phyloP scores from a whole-genome alignment of 2,113 vertebrate genomes.

The Micronisus gabar region DNA sequence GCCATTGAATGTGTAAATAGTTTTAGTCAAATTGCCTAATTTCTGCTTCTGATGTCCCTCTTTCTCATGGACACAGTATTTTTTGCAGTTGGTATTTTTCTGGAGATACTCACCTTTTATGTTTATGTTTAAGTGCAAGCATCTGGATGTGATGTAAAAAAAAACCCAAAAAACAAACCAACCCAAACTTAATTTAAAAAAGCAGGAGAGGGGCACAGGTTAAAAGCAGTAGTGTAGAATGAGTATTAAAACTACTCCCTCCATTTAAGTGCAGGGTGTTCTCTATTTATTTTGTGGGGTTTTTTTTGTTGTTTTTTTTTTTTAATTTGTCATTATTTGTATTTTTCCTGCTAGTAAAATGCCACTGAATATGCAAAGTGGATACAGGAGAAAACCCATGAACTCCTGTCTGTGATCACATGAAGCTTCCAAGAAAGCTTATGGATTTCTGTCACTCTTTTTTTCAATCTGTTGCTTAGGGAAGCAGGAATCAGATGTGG shows the following conservation, averaged over 20 bases:
- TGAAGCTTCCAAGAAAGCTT: background rate
- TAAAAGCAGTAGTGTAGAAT: background rate
- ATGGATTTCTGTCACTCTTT: background rate
- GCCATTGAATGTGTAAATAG: background rate
- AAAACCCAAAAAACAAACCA: background rate
- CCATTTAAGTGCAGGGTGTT: background rate
- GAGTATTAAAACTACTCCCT: background rate
- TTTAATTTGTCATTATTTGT: background rate
- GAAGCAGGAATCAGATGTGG: background rate
- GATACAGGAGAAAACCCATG: background rate
- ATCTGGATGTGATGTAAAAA: background rate
- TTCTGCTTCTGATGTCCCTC: background rate
- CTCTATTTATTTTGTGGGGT: background rate
- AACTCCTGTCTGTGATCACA: background rate
- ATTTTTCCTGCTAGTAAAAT: background rate
- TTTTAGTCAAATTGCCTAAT: background rate
- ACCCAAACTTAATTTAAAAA: background rate
- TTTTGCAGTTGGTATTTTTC: background rate
- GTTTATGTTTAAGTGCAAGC: background rate
- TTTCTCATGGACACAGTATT: background rate
- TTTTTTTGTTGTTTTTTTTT: background rate
- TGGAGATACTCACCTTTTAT: background rate
- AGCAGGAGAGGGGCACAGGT: background rate
- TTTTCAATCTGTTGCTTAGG: background rate
- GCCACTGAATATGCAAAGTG: background rate